Evolutionary conservation across 2,888 invertebrate genomes (phyloP), one percentile per base, ranked within the genome.

Genomic region (Polyommatus icarus): DNA sequence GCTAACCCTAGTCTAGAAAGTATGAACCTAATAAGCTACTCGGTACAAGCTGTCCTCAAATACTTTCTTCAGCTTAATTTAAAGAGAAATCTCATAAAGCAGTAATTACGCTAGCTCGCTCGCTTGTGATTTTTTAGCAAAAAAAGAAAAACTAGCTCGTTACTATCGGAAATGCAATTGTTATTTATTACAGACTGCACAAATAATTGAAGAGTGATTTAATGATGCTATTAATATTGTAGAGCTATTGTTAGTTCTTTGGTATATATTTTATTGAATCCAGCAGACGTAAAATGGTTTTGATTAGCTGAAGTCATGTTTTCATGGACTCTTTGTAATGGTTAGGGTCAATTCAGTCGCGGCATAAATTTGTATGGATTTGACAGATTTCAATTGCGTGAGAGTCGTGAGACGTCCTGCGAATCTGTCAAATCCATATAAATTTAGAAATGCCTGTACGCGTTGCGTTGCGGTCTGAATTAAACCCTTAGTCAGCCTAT

Each of bases 51-150:
- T 67, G 61, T 67, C 67, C 67, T 67, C 67, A 15, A 67, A 67
- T 32, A 67, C 67, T 67, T 67, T 32, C 67, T 18, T 29, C 67
- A 67, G 67, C 67, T 67, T 67, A 67, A 29, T 72, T 40, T 40
- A 36, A 40, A 72, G 40, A 54, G 50, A 54, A 75, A 75, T 15
- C 75, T 75, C 50, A 24, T 75, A 50, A 50, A 29, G 54, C 24
- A 29, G 75, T 75, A 75, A 75, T 75, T 75, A 75, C 75, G 15
- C 18, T 32, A 10, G 29, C 61, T 67, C 61, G 61, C 59, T 59
- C 61, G 67, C 67, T 67, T 6, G 29, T 32, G 67, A 24, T 67
- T 67, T 67, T 32, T 29, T 67, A 29, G 15, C 6, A 32, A 67
- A 67, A 18, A 67, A 61, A 61, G 59, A 61, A 61, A 67, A 24